Conservation (phyloP, 2,113 vertebrate species). For the Brevimyrus niger region DNA sequence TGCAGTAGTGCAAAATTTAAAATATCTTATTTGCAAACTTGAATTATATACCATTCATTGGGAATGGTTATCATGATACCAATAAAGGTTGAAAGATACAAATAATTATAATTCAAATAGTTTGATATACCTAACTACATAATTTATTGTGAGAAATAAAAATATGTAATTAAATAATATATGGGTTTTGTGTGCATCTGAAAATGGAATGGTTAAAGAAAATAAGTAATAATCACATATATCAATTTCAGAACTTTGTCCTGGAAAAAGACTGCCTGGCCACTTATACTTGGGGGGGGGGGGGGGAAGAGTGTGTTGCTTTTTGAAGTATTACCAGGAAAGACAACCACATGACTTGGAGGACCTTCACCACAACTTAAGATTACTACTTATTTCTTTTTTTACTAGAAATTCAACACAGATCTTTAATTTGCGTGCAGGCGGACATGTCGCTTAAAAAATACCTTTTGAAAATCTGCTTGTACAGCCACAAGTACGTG, state of each 20-base stretch:
- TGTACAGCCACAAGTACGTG: not conserved
- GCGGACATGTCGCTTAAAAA: conserved; percentile 11
- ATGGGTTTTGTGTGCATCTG: not conserved
- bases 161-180: not conserved
- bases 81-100: not conserved
- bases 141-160: not conserved
- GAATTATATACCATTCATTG: not conserved
- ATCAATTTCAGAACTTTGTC: not conserved
- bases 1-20: not conserved
- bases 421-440: conserved; percentile 17
- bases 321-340: not conserved
- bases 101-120: not conserved
- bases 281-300: not conserved
- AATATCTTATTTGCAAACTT: not conserved
- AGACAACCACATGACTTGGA: not conserved
- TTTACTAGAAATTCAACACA: conserved; percentile 3
- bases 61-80: not conserved
- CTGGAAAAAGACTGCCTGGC: not conserved
- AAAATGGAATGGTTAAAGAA: not conserved
- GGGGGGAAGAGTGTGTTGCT: not conserved
- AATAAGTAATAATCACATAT: not conserved
- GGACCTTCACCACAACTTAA: not conserved
- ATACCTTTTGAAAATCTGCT: conserved; percentile 17
- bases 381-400: not conserved
- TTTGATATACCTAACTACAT: not conserved